A percentile compares a stretch with the other conserved stretches of the same genome.
phyloP scores from a whole-genome alignment of 2,113 vertebrate genomes.

The Lycaon pictus region DNA sequence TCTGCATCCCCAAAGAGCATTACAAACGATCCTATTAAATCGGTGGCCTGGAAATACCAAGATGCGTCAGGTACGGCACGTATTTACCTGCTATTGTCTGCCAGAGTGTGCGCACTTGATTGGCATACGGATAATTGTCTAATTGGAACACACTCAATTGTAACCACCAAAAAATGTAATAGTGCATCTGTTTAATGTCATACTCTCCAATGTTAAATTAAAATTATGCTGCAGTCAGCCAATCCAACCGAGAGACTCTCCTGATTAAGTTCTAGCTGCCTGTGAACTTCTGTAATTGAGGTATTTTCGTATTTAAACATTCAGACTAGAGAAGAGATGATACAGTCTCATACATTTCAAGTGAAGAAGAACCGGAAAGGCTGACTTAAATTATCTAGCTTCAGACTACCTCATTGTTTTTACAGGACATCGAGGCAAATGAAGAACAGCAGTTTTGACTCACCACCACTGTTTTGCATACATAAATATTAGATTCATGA shows the following conservation, averaged over 20 bases:
- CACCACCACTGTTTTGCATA: slow-evolving; percentile 43
- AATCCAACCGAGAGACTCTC: slow-evolving; percentile 62
- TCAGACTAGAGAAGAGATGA: slow-evolving; percentile 57
- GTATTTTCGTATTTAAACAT: slow-evolving; percentile 70
- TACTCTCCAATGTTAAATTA: slow-evolving; percentile 75
- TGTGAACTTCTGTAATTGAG: slow-evolving; percentile 73
- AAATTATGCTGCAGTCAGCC: slow-evolving; percentile 76
- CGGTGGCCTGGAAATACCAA: slow-evolving; percentile 70
- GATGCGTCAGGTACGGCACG: slow-evolving; percentile 62
- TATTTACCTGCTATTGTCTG: slow-evolving; percentile 76
- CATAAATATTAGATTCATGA: slow-evolving; percentile 49
- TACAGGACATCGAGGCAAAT: slow-evolving; percentile 20
- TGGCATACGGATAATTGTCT: slow-evolving; percentile 79
- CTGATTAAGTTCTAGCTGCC: slow-evolving; percentile 74
- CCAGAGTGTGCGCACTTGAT: slow-evolving; percentile 70
- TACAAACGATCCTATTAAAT: slow-evolving; percentile 75
- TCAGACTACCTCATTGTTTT: slow-evolving; percentile 36
- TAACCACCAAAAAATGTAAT: slow-evolving; percentile 76
- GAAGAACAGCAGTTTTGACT: slow-evolving; percentile 41
- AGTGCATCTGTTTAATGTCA: slow-evolving; percentile 77
- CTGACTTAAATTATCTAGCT: slow-evolving; percentile 46
- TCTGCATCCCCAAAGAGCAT: slow-evolving; percentile 63
- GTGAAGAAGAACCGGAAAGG: slow-evolving; percentile 19
- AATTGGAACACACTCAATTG: slow-evolving; percentile 74
- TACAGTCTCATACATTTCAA: slow-evolving; percentile 70